Evolutionary conservation across 2,888 invertebrate species (phyloP).

Genomic region (Drosophila cyrtoloma): DNA sequence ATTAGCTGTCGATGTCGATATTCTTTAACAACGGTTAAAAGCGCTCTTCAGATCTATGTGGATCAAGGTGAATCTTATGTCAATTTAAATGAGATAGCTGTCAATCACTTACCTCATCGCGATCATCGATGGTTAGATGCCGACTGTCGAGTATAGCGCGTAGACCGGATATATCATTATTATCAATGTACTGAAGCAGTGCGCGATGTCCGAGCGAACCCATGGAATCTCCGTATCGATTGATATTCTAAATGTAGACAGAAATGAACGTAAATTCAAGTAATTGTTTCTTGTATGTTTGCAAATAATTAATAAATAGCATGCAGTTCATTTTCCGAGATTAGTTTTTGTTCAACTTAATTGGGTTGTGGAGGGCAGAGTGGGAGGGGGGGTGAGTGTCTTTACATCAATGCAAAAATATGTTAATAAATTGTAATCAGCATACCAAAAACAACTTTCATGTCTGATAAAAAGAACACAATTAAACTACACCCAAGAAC

Average conservation of each 20-base stretch:
- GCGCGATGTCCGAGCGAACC: constrained; percentile 94
- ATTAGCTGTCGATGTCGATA: constrained; percentile 1
- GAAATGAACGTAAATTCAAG: constrained; percentile 1
- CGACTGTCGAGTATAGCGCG: constrained; percentile 93
- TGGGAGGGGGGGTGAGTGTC: neutral
- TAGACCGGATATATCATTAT: constrained; percentile 92
- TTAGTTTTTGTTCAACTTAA: constrained; percentile 24
- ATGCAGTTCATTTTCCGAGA: constrained; percentile 46
- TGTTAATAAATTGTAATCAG: constrained; percentile 44
- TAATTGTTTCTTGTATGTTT: constrained; percentile 9
- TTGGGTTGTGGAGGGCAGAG: neutral
- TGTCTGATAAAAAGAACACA: constrained; percentile 23
- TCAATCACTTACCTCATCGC: constrained; percentile 90
- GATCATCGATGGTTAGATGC: constrained; percentile 93
- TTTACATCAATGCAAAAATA: constrained; percentile 36
- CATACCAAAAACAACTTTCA: constrained; percentile 15
- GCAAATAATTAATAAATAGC: constrained; percentile 33
- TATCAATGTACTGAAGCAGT: constrained; percentile 91
- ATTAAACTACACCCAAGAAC: constrained; percentile 16
- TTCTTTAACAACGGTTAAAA: neutral
- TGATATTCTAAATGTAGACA: constrained; percentile 89
- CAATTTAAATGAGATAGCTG: neutral
- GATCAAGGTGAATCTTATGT: constrained; percentile 4
- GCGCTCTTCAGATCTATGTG: neutral
- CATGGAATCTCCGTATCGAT: constrained; percentile 94